Evolutionary conservation across 2,113 vertebrate genomes (phyloP).

Genomic region (Corynorhinus townsendii): DNA sequence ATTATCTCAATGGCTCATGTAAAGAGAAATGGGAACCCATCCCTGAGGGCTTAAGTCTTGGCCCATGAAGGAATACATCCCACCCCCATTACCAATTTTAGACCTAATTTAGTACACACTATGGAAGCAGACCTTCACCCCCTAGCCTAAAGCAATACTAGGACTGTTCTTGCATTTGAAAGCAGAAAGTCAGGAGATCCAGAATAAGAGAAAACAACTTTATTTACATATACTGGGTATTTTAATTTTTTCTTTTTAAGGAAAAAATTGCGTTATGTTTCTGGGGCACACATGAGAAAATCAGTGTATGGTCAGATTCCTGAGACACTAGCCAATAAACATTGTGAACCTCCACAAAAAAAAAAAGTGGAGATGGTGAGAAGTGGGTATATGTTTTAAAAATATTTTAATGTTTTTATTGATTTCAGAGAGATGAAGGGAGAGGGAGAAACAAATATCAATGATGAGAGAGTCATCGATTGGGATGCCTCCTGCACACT

Average conservation of each 20-base stretch:
- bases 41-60: neutral
- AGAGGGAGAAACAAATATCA: too few relatives aligned
- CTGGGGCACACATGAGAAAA: neutral
- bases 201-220: conserved; percentile 30
- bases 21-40: neutral
- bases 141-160: neutral
- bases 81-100: neutral
- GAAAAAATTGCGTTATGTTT: neutral
- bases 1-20: neutral
- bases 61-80: neutral
- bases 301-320: neutral
- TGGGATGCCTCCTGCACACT: too few relatives aligned
- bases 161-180: neutral
- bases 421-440: too few relatives aligned
- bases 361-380: neutral
- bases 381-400: too few relatives aligned
- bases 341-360: neutral
- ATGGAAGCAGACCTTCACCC: neutral
- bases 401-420: too few relatives aligned
- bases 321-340: neutral
- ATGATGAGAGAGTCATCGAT: too few relatives aligned
- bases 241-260: conserved; percentile 30
- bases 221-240: neutral
- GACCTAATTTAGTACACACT: neutral
- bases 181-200: conserved; percentile 3